Percentiles rank a stretch among this genome's conserved stretches.
These are phyloP conservation scores for chimpanzee (Pan troglodytes) DNA, from an alignment of 2,113 vertebrate genomes.

Conservation along the genomic window NHGRI_mPanTro3-v2.1_pri NC_072408.2:45911001-45911500, in stretches of 20 bases:
- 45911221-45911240: not conserved
- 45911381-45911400: constrained; percentile 61
- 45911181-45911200: not conserved
- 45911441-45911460: not conserved
- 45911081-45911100: not conserved
- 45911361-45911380: constrained; percentile 50
- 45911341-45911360: not conserved
- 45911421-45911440: not conserved
- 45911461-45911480: no score
- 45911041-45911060: constrained; percentile 29
- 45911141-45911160: no score
- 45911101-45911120: not conserved
- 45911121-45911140: not conserved
- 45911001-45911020: not conserved
- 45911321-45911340: not conserved
- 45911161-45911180: not conserved
- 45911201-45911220: not conserved
- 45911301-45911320: not conserved
- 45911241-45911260: not conserved
- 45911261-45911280: not conserved
- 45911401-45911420: not conserved
- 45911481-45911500: not conserved
- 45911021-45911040: not conserved
- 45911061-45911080: not conserved
- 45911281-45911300: not conserved